Percentiles rank a stretch among this genome's conserved stretches.
These are phyloP conservation scores for Bufo gargarizans DNA, from an alignment of 2,113 vertebrate species.

Conservation along the genomic window DNA sequence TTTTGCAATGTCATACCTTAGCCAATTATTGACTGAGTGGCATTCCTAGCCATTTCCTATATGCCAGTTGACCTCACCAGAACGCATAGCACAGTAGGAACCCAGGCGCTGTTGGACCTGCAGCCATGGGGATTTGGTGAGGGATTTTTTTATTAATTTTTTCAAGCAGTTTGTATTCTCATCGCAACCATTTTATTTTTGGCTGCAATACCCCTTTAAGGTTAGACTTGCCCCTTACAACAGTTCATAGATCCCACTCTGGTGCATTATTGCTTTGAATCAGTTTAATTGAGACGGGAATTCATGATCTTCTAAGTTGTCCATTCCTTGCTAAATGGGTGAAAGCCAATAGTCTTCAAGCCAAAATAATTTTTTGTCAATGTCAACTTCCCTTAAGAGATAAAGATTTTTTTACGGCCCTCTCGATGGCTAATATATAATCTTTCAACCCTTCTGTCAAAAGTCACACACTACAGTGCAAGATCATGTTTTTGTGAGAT, in stretches of 20 bases:
- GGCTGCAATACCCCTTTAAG: too few species aligned
- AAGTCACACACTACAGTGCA: conserved; percentile 48
- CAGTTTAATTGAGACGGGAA: background rate
- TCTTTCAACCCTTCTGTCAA: conserved; percentile 41
- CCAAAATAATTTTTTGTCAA: conserved; percentile 23
- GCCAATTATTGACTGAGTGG: too few species aligned
- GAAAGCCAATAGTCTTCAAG: background rate
- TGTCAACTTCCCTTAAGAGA: conserved; percentile 24
- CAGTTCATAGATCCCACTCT: background rate
- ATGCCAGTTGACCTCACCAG: too few species aligned
- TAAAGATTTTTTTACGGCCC: conserved; percentile 10
- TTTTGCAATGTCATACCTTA: too few species aligned
- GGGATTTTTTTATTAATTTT: too few species aligned
- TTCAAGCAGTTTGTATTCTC: too few species aligned
- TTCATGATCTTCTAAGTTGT: background rate
- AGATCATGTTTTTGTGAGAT: conserved; percentile 51
- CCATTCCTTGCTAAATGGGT: background rate
- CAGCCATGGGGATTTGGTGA: too few species aligned
- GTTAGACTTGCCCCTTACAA: background rate
- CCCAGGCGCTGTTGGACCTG: too few species aligned
- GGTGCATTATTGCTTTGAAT: background rate
- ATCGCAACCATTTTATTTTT: too few species aligned
- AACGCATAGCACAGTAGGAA: too few species aligned
- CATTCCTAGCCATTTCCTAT: too few species aligned
- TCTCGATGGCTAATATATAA: conserved; percentile 34